Evolutionary conservation across 2,888 invertebrate genomes (phyloP).

Genomic region (Apantesis nais): DNA sequence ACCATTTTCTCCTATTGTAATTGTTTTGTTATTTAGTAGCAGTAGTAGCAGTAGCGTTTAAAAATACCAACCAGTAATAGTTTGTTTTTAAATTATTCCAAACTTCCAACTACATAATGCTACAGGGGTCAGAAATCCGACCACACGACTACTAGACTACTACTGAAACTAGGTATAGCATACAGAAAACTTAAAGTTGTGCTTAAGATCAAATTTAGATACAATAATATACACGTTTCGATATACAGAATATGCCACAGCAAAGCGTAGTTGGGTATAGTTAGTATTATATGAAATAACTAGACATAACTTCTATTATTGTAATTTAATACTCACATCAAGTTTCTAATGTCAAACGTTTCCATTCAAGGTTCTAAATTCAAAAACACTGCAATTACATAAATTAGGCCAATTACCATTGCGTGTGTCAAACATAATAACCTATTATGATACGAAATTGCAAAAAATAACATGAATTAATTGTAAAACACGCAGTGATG

Average conservation of each 20-base stretch:
- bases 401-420: conserved; percentile 13
- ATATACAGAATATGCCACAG: no score
- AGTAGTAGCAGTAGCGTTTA: no score
- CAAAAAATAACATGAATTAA: conserved; percentile 9
- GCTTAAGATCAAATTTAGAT: no score
- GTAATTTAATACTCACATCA: no score
- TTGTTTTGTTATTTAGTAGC: not conserved
- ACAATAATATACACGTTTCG: no score
- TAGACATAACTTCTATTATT: not conserved
- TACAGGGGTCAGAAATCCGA: not conserved
- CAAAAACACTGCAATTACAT: conserved; percentile 4
- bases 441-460: conserved; percentile 6
- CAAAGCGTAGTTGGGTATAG: no score
- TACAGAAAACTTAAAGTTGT: no score
- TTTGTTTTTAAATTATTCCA: not conserved
- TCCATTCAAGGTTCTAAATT: not conserved
- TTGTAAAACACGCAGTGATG: conserved; percentile 8
- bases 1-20: not conserved
- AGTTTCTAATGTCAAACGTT: not conserved
- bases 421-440: conserved; percentile 11
- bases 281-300: not conserved
- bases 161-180: no score
- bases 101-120: not conserved
- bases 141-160: no score
- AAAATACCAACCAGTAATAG: not conserved